Evolutionary conservation across 2,888 invertebrate genomes (phyloP).

Genomic region (Uloborus plumipes): DNA sequence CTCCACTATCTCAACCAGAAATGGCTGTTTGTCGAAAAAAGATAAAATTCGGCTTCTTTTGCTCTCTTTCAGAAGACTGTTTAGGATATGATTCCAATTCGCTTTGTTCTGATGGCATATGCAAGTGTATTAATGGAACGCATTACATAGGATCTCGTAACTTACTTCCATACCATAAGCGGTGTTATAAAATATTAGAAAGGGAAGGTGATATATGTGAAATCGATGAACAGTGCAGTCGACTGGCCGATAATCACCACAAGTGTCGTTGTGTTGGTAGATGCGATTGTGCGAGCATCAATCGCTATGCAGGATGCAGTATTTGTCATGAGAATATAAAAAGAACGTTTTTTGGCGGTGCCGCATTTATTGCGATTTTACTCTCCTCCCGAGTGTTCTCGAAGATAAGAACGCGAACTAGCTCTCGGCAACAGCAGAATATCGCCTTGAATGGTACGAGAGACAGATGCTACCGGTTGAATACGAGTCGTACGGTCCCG

Average conservation of each 20-base stretch:
- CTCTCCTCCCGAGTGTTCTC: slow-evolving; percentile 50
- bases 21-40: slow-evolving; percentile 49
- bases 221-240: slow-evolving; percentile 61
- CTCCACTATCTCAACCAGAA: slow-evolving; percentile 31
- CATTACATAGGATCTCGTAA: slow-evolving; percentile 61
- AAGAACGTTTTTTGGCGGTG: slow-evolving; percentile 60
- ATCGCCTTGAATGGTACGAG: slow-evolving; percentile 18
- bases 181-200: slow-evolving; percentile 58
- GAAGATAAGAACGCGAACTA: slow-evolving; percentile 38
- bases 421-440: slow-evolving; percentile 43
- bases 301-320: slow-evolving; percentile 49
- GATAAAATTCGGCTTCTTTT: slow-evolving; percentile 45
- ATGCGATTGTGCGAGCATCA: slow-evolving; percentile 53
- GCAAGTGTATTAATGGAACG: slow-evolving; percentile 59
- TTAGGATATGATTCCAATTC: slow-evolving; percentile 59
- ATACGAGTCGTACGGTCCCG: slow-evolving; percentile 55
- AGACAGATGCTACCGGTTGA: slow-evolving; percentile 37
- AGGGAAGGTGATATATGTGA: slow-evolving; percentile 58
- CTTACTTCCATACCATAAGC: slow-evolving; percentile 47
- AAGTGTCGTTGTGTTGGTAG: slow-evolving; percentile 57
- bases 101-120: slow-evolving; percentile 52
- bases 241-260: slow-evolving; percentile 59
- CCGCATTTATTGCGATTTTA: slow-evolving; percentile 53
- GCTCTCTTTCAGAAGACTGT: slow-evolving; percentile 53
- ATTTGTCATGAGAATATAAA: slow-evolving; percentile 63